A percentile compares a stretch with the other conserved stretches of the same genome.
Conservation (phyloP, 2,888 invertebrate genomes). For the Artemia sinica region DNA sequence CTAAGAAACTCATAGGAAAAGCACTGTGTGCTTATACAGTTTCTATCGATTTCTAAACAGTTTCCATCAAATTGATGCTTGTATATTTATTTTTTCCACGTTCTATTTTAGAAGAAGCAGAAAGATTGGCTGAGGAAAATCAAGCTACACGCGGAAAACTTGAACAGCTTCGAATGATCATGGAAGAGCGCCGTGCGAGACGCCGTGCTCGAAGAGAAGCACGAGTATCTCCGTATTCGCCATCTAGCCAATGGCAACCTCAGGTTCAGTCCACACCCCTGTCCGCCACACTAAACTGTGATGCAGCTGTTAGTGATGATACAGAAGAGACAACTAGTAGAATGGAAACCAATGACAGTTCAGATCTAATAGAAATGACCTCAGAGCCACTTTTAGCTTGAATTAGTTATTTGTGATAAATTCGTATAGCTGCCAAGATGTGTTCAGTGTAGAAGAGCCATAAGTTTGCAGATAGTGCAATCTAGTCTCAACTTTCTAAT, state of each 20-base stretch:
- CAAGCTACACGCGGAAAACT: conserved; percentile 66
- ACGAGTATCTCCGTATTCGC: conserved; percentile 30
- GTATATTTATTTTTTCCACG: background rate
- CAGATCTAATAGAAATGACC: conserved; percentile 13
- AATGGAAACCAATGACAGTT: conserved; percentile 9
- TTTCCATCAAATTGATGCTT: no score
- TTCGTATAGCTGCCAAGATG: background rate
- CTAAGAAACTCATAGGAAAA: no score
- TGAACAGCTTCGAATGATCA: conserved; percentile 65
- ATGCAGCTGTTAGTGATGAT: conserved; percentile 10
- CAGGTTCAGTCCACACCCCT: background rate
- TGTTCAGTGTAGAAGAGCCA: background rate
- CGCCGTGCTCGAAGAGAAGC: conserved; percentile 51
- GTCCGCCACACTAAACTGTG: conserved; percentile 8
- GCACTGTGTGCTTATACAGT: background rate
- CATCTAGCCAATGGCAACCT: conserved; percentile 19
- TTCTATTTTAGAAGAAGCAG: conserved; percentile 23
- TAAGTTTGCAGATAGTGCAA: conserved; percentile 5
- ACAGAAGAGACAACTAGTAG: background rate
- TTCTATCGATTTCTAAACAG: background rate
- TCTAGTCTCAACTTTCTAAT: conserved; percentile 2
- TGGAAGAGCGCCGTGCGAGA: conserved; percentile 64
- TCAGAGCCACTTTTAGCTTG: conserved; percentile 2
- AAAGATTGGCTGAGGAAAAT: conserved; percentile 48
- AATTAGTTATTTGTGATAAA: conserved; percentile 2